A percentile compares a stretch with the other conserved stretches of the same genome.
phyloP scores from a whole-genome alignment of 2,797 vertebrate genomes.

The Furcifer pardalis region DNA sequence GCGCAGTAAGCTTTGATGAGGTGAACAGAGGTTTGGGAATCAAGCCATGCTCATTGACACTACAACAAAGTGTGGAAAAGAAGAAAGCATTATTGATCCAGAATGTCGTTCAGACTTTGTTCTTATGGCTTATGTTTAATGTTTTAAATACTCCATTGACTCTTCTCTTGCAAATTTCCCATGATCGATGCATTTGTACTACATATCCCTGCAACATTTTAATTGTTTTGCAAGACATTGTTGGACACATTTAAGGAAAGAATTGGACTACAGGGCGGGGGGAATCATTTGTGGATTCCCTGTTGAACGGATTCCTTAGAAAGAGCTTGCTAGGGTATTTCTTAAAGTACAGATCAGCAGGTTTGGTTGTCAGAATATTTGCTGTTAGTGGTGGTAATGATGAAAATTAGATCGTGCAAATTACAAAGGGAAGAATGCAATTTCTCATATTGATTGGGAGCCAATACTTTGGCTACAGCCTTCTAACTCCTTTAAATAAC shows the following conservation, averaged over 20 bases:
- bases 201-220: background rate
- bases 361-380: background rate
- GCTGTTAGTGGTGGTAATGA: background rate
- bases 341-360: background rate
- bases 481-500: background rate
- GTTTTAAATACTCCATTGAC: background rate
- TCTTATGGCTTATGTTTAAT: background rate
- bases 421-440: too few relatives aligned
- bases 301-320: conserved; percentile 5
- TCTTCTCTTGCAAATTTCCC: background rate
- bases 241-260: background rate
- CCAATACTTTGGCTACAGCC: background rate
- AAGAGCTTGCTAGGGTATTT: background rate
- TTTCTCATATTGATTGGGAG: background rate
- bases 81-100: background rate
- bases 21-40: too few relatives aligned
- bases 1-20: too few relatives aligned
- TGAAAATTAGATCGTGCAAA: background rate
- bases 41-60: too few relatives aligned
- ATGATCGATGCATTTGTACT: too few relatives aligned
- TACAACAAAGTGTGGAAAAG: background rate
- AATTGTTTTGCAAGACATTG: background rate
- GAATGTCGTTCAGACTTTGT: background rate
- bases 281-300: conserved; percentile 3
- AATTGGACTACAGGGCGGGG: background rate